Evolutionary conservation across 1,140 invertebrate genomes (phyloP), one percentile per base, ranked within the genome.

Genomic region (Lineus longissimus): DNA sequence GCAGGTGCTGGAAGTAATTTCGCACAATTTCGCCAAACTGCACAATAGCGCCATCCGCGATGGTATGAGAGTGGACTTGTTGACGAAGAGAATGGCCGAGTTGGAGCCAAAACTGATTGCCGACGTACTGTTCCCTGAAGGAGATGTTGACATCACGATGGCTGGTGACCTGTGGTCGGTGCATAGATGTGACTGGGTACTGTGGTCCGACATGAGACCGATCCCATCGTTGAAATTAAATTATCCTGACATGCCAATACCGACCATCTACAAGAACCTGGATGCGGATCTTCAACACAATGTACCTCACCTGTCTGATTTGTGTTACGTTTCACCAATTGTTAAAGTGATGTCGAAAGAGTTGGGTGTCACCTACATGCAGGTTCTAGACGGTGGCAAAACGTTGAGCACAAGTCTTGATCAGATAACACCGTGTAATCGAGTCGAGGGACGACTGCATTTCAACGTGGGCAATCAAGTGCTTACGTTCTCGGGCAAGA

Each of bases 381-480:
- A 51, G n/a, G 47, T 51, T 7, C 6, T 51, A 19, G 47, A 51
- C n/a, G 25, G 25, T 6, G 47, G 47, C 9, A 4, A n/a, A 51
- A 9, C 4, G n/a, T n/a, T 51, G 4, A 7, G 6, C 4, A 19
- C 47, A 9, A n/a, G n/a, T 7, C n/a, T 51, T 6, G n/a, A 51
- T 27, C 19, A 7, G 4, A 51, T 51, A 6, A 51, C 47, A n/a
- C 47, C 47, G 6, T 51, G 47, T n/a, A 51, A 51, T 51, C 6
- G 47, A n/a, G 25, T 51, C 6, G 19, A 19, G 4, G 47, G 47
- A 7, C 6, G 47, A 51, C 25, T 51, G n/a, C 6, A 51, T 27
- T 51, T 51, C n/a, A 51, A 51, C n/a, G 47, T 51, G 25, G 47
- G 47, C n/a, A n/a, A 51, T 51, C 47, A 51, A 51, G 25, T 23